Conservation (phyloP, 2,888 invertebrate genomes). For the Philereme vetulata region DNA sequence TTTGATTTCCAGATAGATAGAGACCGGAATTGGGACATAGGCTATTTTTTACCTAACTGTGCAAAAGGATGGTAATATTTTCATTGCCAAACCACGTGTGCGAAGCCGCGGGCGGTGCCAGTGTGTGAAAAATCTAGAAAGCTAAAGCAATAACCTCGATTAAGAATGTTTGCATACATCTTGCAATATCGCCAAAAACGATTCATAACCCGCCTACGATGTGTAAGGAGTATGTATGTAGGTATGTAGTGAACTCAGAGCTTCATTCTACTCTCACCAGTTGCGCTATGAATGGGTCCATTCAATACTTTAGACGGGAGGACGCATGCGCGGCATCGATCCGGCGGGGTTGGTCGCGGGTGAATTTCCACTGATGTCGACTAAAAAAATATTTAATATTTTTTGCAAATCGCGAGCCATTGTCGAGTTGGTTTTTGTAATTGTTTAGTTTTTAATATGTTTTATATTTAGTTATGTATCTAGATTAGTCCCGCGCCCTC, state of each 20-base stretch:
- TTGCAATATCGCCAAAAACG: not conserved
- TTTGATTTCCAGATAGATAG: too few relatives aligned
- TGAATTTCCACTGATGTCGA: constrained; percentile 33
- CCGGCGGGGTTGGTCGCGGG: constrained; percentile 43
- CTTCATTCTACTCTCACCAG: constrained; percentile 71
- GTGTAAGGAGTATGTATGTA: constrained; percentile 25
- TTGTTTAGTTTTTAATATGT: too few relatives aligned
- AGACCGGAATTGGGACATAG: too few relatives aligned
- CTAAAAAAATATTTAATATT: not conserved
- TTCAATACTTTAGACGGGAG: constrained; percentile 62
- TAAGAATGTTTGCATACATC: not conserved
- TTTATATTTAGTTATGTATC: too few relatives aligned
- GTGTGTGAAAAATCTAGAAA: too few relatives aligned
- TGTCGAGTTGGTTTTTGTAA: too few relatives aligned
- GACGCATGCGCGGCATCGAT: constrained; percentile 70
- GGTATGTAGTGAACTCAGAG: constrained; percentile 23
- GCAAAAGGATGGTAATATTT: too few relatives aligned
- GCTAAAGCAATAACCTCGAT: too few relatives aligned
- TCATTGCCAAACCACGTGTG: too few relatives aligned
- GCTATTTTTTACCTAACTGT: too few relatives aligned
- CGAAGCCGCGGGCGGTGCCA: too few relatives aligned
- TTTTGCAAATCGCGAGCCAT: not conserved
- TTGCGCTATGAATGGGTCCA: constrained; percentile 74
- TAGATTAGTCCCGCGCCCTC: too few relatives aligned
- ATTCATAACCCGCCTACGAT: constrained; percentile 37